Base-by-base conservation (phyloP, 2,113 vertebrate genomes). In the Callopanchax toddi region DNA sequence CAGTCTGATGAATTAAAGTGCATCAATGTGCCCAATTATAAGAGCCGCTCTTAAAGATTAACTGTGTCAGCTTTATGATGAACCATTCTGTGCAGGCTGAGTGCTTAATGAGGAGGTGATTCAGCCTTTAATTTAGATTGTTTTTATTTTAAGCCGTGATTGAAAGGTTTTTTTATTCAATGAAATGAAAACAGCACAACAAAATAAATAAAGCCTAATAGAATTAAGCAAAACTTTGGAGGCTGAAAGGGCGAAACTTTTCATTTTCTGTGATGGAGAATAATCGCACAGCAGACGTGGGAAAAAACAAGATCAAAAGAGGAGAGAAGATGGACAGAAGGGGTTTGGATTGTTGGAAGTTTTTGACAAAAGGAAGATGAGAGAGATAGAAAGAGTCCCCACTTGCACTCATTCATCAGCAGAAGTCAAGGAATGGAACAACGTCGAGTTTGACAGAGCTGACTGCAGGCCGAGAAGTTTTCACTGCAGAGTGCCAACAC, bases 261-360 rank as follows among this genome's bases (percentile, higher is more conserved):
- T 34, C 22, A 8, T 67, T 45, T 44, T 67, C 36, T 36, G 1
- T 56, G 5, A 22, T 56, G 13, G 23, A n/a, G 22, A n/a, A n/a
- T n/a, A 39, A 23, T 71, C 48, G 23, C 74, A 78, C 78, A 50
- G 48, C 66, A 69, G 60, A 69, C 39, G 60, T 34, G 40, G 40
- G 10, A 12, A 26, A 21, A 52, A 66, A 48, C 17, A 22, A 60
- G 58, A 45, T 17, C 20, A 62, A 63, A 59, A 32, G 34, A 54
- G 36, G 17, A 65, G 12, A 54, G 49, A 55, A 34, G 75, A 83
- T 69, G 70, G 83, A 67, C 10, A 26, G 58, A 63, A 46, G 34
- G 44, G 53, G 55, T 25, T 25, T 26, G 54, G 68, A 52, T 62
- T 20, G 54, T n/a, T 53, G 20, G 52, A 62, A 56, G 50, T 49